These are phyloP conservation scores for Acipenser ruthenus DNA, from an alignment of 2,797 vertebrate species.

Conservation along the genomic window DNA sequence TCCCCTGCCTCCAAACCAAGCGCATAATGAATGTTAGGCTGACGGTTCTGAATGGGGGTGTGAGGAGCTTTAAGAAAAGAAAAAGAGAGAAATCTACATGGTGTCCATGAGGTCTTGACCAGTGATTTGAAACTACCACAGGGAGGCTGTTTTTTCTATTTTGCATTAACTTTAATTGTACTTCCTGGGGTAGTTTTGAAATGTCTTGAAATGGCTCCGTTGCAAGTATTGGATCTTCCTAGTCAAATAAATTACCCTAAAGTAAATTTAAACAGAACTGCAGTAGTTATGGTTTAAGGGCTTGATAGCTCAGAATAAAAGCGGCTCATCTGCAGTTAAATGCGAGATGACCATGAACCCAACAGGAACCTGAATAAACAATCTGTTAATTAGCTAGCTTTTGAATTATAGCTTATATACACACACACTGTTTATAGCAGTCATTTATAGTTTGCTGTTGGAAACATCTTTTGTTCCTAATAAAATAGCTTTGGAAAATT, in stretches of 20 bases:
- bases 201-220: constrained; percentile 20
- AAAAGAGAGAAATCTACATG: constrained; percentile 18
- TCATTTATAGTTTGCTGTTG: constrained; percentile 18
- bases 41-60: constrained; percentile 41
- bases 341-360: constrained; percentile 27
- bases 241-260: constrained; percentile 6
- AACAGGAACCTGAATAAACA: constrained; percentile 31
- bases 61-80: constrained; percentile 31
- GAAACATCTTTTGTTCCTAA: constrained; percentile 20
- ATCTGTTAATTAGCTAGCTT: constrained; percentile 47
- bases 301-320: constrained; percentile 25
- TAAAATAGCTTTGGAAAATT: constrained; percentile 21
- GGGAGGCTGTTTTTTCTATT: constrained; percentile 17
- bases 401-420: constrained; percentile 23
- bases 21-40: constrained; percentile 19
- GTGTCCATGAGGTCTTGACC: constrained; percentile 49
- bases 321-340: constrained; percentile 19
- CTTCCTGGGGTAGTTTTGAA: constrained; percentile 32
- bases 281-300: neutral
- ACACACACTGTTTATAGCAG: constrained; percentile 17
- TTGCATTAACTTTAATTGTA: constrained; percentile 22
- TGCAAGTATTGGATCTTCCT: constrained; percentile 14
- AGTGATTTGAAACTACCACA: constrained; percentile 18
- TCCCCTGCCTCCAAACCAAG: constrained; percentile 15
- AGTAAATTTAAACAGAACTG: constrained; percentile 18